Conservation (phyloP, 2,888 invertebrate species). For the Choristoneura rosaceana region DNA sequence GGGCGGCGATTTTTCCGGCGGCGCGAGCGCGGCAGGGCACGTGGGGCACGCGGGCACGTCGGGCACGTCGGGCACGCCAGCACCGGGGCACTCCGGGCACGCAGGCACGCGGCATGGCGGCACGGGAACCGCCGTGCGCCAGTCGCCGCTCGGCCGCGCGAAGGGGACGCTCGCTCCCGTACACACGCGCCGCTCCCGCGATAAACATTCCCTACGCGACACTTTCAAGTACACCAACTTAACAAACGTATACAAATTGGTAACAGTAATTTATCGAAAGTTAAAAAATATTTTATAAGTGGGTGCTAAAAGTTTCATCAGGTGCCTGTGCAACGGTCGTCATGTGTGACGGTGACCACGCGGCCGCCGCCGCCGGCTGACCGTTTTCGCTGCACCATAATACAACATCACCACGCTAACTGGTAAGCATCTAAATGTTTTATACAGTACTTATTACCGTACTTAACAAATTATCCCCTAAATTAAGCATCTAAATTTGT, state of each 20-base stretch:
- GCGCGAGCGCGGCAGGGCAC: slow-evolving; percentile 48
- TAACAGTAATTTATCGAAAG: not conserved
- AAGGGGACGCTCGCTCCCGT: slow-evolving; percentile 47
- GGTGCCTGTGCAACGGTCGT: slow-evolving; percentile 29
- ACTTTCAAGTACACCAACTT: slow-evolving; percentile 15
- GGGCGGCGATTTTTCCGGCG: slow-evolving; percentile 68
- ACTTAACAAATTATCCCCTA: not conserved
- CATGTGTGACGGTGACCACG: slow-evolving; percentile 69
- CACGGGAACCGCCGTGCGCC: slow-evolving; percentile 53
- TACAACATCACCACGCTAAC: slow-evolving; percentile 59
- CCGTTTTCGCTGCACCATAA: slow-evolving; percentile 52
- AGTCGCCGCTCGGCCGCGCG: slow-evolving; percentile 46
- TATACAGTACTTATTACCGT: not conserved
- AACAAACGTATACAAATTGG: slow-evolving; percentile 5
- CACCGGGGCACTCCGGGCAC: not conserved
- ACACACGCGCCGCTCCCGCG: slow-evolving; percentile 20
- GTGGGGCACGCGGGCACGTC: slow-evolving; percentile 50
- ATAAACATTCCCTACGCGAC: slow-evolving; percentile 15
- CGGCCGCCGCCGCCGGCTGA: slow-evolving; percentile 71
- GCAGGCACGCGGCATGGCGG: slow-evolving; percentile 53
- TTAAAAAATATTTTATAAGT: slow-evolving; percentile 14
- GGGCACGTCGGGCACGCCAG: slow-evolving; percentile 54
- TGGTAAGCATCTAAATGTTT: slow-evolving; percentile 62
- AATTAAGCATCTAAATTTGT: slow-evolving; percentile 7
- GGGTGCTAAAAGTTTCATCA: slow-evolving; percentile 23